Evolutionary conservation across 2,113 vertebrate genomes (phyloP).

Genomic region (Talpa occidentalis): DNA sequence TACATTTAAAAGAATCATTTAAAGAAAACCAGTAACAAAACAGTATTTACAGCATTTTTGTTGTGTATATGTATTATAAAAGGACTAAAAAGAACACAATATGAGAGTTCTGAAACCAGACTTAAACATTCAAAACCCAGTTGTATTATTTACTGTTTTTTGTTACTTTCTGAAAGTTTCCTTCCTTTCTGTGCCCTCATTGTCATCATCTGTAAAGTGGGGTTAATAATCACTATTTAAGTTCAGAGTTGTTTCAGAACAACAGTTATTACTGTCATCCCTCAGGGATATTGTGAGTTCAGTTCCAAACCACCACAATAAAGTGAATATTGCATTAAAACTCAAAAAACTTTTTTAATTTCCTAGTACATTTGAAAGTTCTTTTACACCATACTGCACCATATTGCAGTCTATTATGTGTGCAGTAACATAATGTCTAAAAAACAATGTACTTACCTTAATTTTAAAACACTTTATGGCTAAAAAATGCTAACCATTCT

Average conservation of each 20-base stretch:
- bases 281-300: not conserved
- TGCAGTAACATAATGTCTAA: not conserved
- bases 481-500: not conserved
- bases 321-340: not conserved
- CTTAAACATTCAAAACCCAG: not conserved
- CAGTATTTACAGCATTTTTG: not conserved
- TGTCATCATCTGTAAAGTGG: conserved; percentile 37
- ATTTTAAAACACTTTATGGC: not conserved
- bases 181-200: not conserved
- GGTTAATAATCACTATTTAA: not conserved
- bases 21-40: not conserved
- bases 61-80: not conserved
- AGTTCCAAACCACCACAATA: not conserved
- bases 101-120: not conserved
- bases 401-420: not conserved
- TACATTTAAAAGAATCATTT: conserved; percentile 12
- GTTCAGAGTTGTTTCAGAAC: conserved; percentile 7
- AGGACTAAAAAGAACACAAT: conserved; percentile 2
- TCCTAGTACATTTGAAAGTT: not conserved
- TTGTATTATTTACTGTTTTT: not conserved
- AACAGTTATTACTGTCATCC: not conserved
- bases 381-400: not conserved
- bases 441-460: not conserved
- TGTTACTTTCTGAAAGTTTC: conserved; percentile 24
- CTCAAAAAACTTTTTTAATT: not conserved